Evolutionary conservation across 2,797 vertebrate species (phyloP).

Genomic region (Brotula barbata): DNA sequence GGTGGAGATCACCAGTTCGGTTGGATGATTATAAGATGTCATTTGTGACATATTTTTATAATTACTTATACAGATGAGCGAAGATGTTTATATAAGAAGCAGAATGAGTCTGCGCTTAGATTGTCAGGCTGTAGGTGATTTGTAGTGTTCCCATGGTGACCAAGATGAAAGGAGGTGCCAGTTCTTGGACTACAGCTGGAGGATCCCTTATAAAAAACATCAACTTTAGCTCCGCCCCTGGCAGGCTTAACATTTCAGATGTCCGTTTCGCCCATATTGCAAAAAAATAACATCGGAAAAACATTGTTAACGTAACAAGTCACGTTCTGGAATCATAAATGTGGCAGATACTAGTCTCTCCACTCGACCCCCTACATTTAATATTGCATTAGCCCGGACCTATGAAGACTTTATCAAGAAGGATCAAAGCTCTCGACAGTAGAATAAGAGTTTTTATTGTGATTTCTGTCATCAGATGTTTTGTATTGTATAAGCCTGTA

Average conservation of each 20-base stretch:
- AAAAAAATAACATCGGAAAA: too few species aligned
- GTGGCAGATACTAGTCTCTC: background rate
- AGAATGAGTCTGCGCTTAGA: slow-evolving; percentile 14
- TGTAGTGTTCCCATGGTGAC: slow-evolving; percentile 25
- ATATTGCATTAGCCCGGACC: background rate
- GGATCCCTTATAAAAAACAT: slow-evolving; percentile 8
- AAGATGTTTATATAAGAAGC: slow-evolving; percentile 29
- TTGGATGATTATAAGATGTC: slow-evolving; percentile 1
- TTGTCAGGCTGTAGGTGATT: slow-evolving; percentile 23
- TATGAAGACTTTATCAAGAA: background rate
- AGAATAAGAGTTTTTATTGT: background rate
- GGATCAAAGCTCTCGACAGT: background rate
- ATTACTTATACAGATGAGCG: slow-evolving; percentile 14
- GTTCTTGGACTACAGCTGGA: background rate
- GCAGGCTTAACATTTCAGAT: too few species aligned
- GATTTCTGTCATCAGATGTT: too few species aligned
- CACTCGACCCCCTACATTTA: background rate
- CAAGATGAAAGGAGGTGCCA: slow-evolving; percentile 20
- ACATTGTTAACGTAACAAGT: too few species aligned
- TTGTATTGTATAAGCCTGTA: too few species aligned
- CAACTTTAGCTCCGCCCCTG: background rate
- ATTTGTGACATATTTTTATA: background rate
- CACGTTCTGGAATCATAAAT: background rate
- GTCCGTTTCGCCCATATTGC: too few species aligned
- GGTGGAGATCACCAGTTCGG: background rate